Percentiles rank a stretch among this genome's conserved stretches.
phyloP scores from a whole-genome alignment of 1,140 invertebrate genomes.

The Sitobion miscanthi region DNA sequence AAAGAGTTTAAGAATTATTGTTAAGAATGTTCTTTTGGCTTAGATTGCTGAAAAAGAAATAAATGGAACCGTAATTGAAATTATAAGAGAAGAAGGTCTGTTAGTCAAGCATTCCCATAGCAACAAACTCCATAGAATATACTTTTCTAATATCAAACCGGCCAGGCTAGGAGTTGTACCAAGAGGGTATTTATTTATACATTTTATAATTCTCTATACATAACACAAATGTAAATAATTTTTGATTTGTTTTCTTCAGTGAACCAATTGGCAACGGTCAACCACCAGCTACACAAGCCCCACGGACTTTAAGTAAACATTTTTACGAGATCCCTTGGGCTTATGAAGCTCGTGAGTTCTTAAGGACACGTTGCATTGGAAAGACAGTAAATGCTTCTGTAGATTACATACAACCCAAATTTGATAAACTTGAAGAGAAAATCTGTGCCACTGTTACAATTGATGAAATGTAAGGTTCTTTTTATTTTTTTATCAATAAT shows the following conservation, averaged over 20 bases:
- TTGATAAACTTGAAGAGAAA: slow-evolving; percentile 93
- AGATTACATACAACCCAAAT: slow-evolving; percentile 97
- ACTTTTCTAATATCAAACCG: slow-evolving; percentile 92
- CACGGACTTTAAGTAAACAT: slow-evolving; percentile 64
- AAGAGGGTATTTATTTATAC: slow-evolving; percentile 31
- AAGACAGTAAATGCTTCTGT: slow-evolving; percentile 93
- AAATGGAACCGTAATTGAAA: slow-evolving; percentile 85
- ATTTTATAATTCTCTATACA: background rate
- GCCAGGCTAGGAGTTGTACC: slow-evolving; percentile 70
- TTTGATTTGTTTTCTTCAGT: slow-evolving; percentile 29
- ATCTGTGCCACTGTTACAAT: slow-evolving; percentile 89
- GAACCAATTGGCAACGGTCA: slow-evolving; percentile 33
- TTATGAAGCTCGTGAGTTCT: slow-evolving; percentile 96
- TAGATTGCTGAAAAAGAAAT: slow-evolving; percentile 74
- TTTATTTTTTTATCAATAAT: background rate
- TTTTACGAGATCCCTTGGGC: slow-evolving; percentile 98
- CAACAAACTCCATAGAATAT: slow-evolving; percentile 87
- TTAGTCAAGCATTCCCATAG: slow-evolving; percentile 78
- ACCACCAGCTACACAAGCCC: slow-evolving; percentile 39
- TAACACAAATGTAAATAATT: background rate
- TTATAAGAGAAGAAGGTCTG: slow-evolving; percentile 92
- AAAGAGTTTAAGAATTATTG: background rate
- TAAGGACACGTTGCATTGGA: slow-evolving; percentile 94
- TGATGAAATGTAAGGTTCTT: slow-evolving; percentile 76
- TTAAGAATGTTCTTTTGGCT: background rate